These are phyloP conservation scores for Lithophane socia DNA, from an alignment of 2,888 invertebrate species.

Conservation along the genomic window DNA sequence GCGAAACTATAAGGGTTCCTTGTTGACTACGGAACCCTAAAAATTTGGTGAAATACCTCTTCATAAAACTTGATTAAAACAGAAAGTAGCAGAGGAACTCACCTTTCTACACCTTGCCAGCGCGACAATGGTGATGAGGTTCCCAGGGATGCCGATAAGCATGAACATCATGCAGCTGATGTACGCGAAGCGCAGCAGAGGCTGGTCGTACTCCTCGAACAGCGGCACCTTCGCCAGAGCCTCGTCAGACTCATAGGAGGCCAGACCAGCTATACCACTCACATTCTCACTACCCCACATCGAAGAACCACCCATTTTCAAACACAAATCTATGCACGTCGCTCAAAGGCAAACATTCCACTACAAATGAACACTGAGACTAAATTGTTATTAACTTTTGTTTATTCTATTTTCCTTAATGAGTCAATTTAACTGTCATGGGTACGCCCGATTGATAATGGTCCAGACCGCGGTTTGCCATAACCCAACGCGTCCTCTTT, in stretches of 20 bases:
- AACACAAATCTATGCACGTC: conserved; percentile 55
- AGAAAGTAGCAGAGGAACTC: conserved; percentile 66
- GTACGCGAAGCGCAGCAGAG: conserved; percentile 92
- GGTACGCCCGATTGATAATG: conserved; percentile 75
- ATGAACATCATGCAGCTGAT: conserved; percentile 93
- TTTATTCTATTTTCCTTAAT: conserved; percentile 81
- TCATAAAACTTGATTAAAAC: not conserved
- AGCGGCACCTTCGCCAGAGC: conserved; percentile 85
- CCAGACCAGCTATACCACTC: conserved; percentile 62
- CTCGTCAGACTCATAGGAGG: conserved; percentile 73
- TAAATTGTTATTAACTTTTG: conserved; percentile 69
- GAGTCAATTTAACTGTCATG: conserved; percentile 80
- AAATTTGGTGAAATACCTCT: not conserved
- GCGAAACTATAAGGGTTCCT: too few relatives aligned
- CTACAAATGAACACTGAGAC: conserved; percentile 75
- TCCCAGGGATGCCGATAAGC: conserved; percentile 94
- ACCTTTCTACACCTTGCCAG: conserved; percentile 94
- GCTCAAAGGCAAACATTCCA: conserved; percentile 72
- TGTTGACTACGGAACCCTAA: too few relatives aligned
- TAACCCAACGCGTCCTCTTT: conserved; percentile 43
- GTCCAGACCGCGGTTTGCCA: conserved; percentile 58
- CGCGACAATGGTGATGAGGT: conserved; percentile 94
- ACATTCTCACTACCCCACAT: conserved; percentile 48
- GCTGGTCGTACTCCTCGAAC: conserved; percentile 92
- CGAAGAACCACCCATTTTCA: conserved; percentile 51